Evolutionary conservation across 2,797 vertebrate genomes (phyloP), one percentile per base, ranked within the genome.

Genomic region (Gobio occitaniae): DNA sequence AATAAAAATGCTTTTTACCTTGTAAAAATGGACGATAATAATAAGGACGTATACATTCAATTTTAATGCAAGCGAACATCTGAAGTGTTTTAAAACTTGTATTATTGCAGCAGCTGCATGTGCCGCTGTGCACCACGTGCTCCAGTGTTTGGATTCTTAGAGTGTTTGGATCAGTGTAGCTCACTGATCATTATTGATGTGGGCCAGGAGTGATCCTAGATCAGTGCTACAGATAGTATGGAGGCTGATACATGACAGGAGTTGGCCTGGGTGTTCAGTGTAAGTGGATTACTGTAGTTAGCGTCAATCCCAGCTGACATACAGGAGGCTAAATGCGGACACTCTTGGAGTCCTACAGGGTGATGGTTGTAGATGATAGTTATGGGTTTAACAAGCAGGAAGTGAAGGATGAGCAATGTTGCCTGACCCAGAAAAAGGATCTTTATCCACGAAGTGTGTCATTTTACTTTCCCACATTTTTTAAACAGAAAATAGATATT

Each of bases 221-320:
- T 63, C 56, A 75, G 84, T 59, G 47, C 56, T 72, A 74, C 47
- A 86, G 85, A 82, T 75, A 80, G 56, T 66, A 47, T n/a, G 36
- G 54, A 19, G 61, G 38, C 79, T 85, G 72, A 84, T 54, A 82
- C 44, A 66, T 68, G 69, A 80, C 82, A 83, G 32, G 70, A 75
- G 25, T 41, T 84, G 61, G 36, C 13, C 50, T 74, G 72, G 66
- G 78, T 61, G 81, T 66, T 76, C 77, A 75, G 59, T 69, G 44
- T 82, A 84, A 90, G 87, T 89, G 86, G 89, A 91, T 89, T 87
- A 89, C 50, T 10, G 47, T 63, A 38, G 83, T 85, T 65, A 79
- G 82, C 82, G 86, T 86, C 82, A 61, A 74, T 48, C 82, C 56
- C 50, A 86, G 63, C 84, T 81, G 84, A 85, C 78, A 80, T 63